Conservation (phyloP, 2,113 vertebrate genomes). For the Meriones unguiculatus region DNA sequence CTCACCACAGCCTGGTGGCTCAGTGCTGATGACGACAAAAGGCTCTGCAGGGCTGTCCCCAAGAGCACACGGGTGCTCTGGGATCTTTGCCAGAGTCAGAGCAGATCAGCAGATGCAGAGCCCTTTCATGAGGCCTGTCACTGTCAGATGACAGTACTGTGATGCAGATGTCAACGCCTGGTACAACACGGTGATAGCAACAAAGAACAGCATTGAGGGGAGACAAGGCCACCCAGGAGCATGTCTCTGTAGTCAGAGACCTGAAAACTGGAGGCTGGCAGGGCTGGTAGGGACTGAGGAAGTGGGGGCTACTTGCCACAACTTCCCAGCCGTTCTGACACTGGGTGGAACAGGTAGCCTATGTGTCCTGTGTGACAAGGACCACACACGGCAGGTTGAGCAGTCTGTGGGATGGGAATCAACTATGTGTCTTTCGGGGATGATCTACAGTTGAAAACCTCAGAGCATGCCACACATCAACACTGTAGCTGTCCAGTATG, state of each 20-base stretch:
- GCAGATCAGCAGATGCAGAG: not conserved
- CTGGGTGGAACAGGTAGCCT: not conserved
- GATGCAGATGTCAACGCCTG: not conserved
- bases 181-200: not conserved
- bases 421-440: not conserved
- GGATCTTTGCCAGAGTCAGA: constrained; percentile 18
- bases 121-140: not conserved
- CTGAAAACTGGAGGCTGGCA: not conserved
- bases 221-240: not conserved
- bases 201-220: not conserved
- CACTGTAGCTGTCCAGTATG: not conserved
- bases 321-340: not conserved
- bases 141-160: not conserved
- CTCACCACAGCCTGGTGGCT: not conserved
- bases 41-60: not conserved
- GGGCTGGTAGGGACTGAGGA: not conserved
- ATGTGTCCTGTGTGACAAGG: not conserved
- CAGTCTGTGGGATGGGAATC: not conserved
- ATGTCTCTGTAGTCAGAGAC: not conserved
- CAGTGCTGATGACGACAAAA: not conserved
- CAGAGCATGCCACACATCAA: not conserved
- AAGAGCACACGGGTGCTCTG: not conserved
- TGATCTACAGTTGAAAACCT: not conserved
- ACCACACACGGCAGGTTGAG: not conserved
- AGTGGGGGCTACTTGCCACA: not conserved